Base-by-base conservation (phyloP, 1,140 invertebrate genomes). In the Drosophila bocki region DNA sequence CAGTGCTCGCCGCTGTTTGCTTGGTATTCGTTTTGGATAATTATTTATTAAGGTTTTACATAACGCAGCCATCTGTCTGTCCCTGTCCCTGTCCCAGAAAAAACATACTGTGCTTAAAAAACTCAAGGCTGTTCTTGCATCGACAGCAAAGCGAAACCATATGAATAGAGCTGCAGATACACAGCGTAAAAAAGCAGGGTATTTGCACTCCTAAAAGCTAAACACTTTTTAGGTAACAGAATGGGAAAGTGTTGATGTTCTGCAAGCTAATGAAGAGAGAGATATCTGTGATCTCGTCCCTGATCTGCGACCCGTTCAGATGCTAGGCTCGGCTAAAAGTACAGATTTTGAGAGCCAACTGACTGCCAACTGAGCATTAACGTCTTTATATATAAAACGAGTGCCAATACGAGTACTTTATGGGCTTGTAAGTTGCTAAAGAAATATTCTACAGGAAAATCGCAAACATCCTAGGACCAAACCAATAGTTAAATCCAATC, bases 1-100 rank as follows among this genome's bases (percentile, higher is more conserved):
- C 22, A 33, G 11, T 35, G 50, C 17, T 53, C 6, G 63, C 63
- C 17, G 29, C 29, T 17, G 22, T 13, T 39, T 37, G 57, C 26
- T 50, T 17, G 29, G 29, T 47, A 69, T 51, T 64, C 37, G 64
- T 69, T 58, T 71, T 69, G 42, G 50, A 57, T 71, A 71, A 71
- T 71, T 69, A 71, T 71, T 69, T 69, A 69, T 71, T 71, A 57
- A 71, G 50, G 68, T 69, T 71, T 71, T 58, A 57, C 68, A 69
- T 56, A 63, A 29, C 45, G 59, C 35, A 26, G 35, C 45, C 33
- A 64, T 64, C 59, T 50, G 51, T 69, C 63, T 7, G 59, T 64
- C 64, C 44, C 26, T 68, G 64, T 50, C 65, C 65, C 64, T 69
- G 68, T 48, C 68, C 51, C 64, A 71, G 33, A 71, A 71, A 68